phyloP scores from a whole-genome alignment of 1,140 invertebrate genomes.

The Magallana ariakensis region DNA sequence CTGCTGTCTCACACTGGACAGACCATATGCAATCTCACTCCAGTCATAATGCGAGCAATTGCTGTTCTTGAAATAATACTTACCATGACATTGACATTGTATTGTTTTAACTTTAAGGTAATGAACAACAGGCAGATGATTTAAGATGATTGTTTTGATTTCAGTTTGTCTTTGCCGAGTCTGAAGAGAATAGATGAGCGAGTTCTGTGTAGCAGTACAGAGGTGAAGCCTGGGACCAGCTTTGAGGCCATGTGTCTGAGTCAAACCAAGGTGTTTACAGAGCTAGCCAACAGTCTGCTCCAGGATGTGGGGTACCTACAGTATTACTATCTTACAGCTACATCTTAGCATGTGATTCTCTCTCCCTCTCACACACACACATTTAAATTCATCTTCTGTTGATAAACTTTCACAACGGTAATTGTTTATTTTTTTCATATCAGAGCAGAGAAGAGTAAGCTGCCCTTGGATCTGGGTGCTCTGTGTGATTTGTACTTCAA shows the following conservation, averaged over 20 bases:
- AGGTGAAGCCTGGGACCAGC: constrained; percentile 54
- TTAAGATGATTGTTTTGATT: neutral
- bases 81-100: too few relatives aligned
- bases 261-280: constrained; percentile 60
- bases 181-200: constrained; percentile 57
- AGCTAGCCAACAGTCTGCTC: constrained; percentile 53
- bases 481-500: constrained; percentile 68
- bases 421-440: neutral
- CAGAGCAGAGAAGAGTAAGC: constrained; percentile 44
- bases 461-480: constrained; percentile 30
- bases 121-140: too few relatives aligned
- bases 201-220: constrained; percentile 19
- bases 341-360: too few relatives aligned
- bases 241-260: constrained; percentile 71
- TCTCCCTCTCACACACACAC: too few relatives aligned
- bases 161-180: constrained; percentile 42
- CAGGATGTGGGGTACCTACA: constrained; percentile 60
- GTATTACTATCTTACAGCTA: neutral
- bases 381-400: too few relatives aligned
- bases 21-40: too few relatives aligned
- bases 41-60: too few relatives aligned
- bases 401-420: neutral
- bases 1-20: too few relatives aligned
- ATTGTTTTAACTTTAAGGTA: too few relatives aligned
- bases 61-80: too few relatives aligned